Conservation (phyloP, 2,888 invertebrate species). For the Caenorhabditis drosophilae region DNA sequence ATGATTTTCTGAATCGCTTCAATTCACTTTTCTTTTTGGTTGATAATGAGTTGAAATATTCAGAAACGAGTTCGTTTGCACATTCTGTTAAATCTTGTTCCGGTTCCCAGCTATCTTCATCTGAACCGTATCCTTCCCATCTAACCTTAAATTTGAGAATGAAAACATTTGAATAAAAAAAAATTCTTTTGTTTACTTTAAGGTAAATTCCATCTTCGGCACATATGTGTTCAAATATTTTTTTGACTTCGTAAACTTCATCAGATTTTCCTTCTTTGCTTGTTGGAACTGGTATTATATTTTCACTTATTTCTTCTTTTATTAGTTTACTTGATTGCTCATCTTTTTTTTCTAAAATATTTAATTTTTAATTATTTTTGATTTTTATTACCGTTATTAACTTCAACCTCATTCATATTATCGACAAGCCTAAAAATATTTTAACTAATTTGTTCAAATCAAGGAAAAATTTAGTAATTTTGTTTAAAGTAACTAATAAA, state of each 20-base stretch:
- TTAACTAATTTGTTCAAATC: too few species aligned
- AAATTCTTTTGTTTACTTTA: constrained; percentile 7
- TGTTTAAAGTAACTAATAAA: too few species aligned
- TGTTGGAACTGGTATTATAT: constrained; percentile 16
- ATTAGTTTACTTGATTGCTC: too few species aligned
- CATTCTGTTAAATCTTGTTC: constrained; percentile 40
- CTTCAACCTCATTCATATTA: too few species aligned
- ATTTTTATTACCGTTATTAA: too few species aligned
- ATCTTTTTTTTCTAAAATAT: too few species aligned
- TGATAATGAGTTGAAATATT: constrained; percentile 12
- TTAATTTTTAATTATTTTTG: too few species aligned
- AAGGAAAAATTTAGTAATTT: too few species aligned
- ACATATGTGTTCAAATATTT: constrained; percentile 19
- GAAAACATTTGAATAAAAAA: neutral
- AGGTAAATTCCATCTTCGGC: constrained; percentile 5
- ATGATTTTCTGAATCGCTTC: neutral
- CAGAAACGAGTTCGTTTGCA: constrained; percentile 15
- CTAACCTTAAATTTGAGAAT: constrained; percentile 32
- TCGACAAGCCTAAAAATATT: too few species aligned
- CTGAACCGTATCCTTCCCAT: constrained; percentile 46
- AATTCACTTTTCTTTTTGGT: constrained; percentile 3
- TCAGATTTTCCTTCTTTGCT: constrained; percentile 38
- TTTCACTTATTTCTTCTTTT: too few species aligned
- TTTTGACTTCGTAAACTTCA: constrained; percentile 38
- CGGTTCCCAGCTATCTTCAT: constrained; percentile 56